Conservation (phyloP, 2,797 vertebrate genomes). For the Sebastes glaucus region DNA sequence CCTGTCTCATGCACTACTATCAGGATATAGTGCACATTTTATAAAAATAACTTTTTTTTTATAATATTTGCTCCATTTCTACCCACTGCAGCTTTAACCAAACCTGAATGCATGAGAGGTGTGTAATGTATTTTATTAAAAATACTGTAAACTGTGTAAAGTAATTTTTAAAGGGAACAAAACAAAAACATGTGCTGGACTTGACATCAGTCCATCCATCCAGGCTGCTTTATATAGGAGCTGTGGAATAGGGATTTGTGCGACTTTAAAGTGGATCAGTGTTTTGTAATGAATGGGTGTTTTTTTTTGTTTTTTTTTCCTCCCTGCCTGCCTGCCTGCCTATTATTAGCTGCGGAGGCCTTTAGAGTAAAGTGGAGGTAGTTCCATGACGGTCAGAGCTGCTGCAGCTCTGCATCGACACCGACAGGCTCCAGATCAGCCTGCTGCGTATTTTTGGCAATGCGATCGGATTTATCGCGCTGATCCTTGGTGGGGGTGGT, state of each 20-base stretch:
- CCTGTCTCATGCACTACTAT: too few relatives aligned
- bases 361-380: constrained; percentile 59
- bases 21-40: too few relatives aligned
- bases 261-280: constrained; percentile 71
- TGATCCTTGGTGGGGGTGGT: neutral
- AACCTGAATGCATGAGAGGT: neutral
- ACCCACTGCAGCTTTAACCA: too few relatives aligned
- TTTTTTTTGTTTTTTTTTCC: neutral
- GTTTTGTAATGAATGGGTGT: constrained; percentile 72
- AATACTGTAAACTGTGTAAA: neutral
- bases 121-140: neutral
- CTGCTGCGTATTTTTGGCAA: neutral
- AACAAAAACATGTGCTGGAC: neutral
- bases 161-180: neutral
- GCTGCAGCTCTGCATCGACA: constrained; percentile 66
- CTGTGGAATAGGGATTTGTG: constrained; percentile 50
- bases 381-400: constrained; percentile 65
- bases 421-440: constrained; percentile 28
- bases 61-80: too few relatives aligned
- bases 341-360: constrained; percentile 79
- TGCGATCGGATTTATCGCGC: constrained; percentile 2
- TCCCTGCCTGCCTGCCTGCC: constrained; percentile 48
- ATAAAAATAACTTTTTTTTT: too few relatives aligned
- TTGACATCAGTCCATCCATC: neutral
- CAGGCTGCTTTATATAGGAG: constrained; percentile 14